Percentiles rank a stretch among this genome's conserved stretches.
phyloP scores from a whole-genome alignment of 92 coral and sea anemone genomes.

The Porites lobata region DNA sequence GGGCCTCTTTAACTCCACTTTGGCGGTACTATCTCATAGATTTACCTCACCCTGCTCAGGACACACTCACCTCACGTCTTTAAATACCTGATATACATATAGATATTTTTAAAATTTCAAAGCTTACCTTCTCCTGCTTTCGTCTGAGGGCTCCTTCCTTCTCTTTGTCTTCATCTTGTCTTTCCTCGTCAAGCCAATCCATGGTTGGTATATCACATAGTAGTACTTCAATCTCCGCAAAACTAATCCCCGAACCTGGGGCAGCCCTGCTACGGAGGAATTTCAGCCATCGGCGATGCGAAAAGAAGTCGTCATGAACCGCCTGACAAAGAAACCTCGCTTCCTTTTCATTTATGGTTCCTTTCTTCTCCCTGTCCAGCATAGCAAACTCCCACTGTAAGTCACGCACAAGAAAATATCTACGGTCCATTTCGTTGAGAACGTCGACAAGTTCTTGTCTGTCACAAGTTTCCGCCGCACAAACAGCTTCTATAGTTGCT shows the following conservation, averaged over 20 bases:
- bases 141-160: slow-evolving; percentile 71
- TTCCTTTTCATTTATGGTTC: slow-evolving; percentile 89
- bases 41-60: too few species aligned
- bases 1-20: too few species aligned
- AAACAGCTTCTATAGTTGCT: slow-evolving; percentile 88
- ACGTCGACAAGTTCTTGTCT: slow-evolving; percentile 90
- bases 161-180: slow-evolving; percentile 87
- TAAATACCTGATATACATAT: too few species aligned
- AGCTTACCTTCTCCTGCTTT: slow-evolving; percentile 64
- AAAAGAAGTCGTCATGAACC: slow-evolving; percentile 96
- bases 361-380: slow-evolving; percentile 94
- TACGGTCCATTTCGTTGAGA: slow-evolving; percentile 97
- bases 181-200: slow-evolving; percentile 98
- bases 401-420: slow-evolving; percentile 93
- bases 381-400: slow-evolving; percentile 97
- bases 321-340: slow-evolving; percentile 97
- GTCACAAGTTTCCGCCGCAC: slow-evolving; percentile 96
- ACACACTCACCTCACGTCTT: too few species aligned
- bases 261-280: slow-evolving; percentile 97
- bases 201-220: slow-evolving; percentile 94
- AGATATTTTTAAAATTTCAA: background rate
- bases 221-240: slow-evolving; percentile 98
- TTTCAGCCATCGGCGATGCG: slow-evolving; percentile 88
- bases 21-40: too few species aligned
- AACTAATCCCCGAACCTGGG: slow-evolving; percentile 94